Conservation (phyloP, 2,888 invertebrate genomes). For the Scaptomyza tumidula region DNA sequence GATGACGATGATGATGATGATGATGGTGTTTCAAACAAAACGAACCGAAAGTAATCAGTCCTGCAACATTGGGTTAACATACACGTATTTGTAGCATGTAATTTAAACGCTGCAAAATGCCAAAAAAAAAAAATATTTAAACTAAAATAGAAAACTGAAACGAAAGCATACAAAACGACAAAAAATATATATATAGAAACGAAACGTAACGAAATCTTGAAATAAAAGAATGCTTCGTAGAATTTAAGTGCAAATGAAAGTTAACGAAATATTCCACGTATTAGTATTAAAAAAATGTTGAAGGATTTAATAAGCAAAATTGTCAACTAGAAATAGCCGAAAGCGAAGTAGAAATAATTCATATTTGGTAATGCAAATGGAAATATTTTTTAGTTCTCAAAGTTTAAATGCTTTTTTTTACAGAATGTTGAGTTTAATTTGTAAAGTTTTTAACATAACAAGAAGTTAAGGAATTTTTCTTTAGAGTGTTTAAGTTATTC, state of each 20-base stretch:
- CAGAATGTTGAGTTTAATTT: too few relatives aligned
- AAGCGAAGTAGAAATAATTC: background rate
- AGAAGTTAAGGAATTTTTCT: too few relatives aligned
- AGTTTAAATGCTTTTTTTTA: background rate
- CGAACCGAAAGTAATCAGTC: slow-evolving; percentile 65
- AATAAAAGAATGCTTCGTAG: slow-evolving; percentile 67
- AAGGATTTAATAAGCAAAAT: slow-evolving; percentile 8
- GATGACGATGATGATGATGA: background rate
- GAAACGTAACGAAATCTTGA: slow-evolving; percentile 38
- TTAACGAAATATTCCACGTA: slow-evolving; percentile 76
- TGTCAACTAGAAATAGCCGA: background rate
- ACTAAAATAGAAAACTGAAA: slow-evolving; percentile 29
- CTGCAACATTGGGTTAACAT: slow-evolving; percentile 79
- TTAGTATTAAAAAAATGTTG: slow-evolving; percentile 52
- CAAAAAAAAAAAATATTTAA: slow-evolving; percentile 23
- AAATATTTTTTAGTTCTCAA: background rate
- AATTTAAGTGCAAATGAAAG: slow-evolving; percentile 75
- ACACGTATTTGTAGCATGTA: slow-evolving; percentile 71
- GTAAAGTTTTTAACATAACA: too few relatives aligned
- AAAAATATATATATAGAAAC: background rate
- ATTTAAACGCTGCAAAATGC: slow-evolving; percentile 39
- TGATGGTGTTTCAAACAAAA: slow-evolving; percentile 36
- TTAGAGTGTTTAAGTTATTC: too few relatives aligned
- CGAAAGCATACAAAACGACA: slow-evolving; percentile 5
- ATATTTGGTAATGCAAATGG: background rate